Conservation (phyloP, 2,113 vertebrate species). For the Callocephalon fimbriatum region DNA sequence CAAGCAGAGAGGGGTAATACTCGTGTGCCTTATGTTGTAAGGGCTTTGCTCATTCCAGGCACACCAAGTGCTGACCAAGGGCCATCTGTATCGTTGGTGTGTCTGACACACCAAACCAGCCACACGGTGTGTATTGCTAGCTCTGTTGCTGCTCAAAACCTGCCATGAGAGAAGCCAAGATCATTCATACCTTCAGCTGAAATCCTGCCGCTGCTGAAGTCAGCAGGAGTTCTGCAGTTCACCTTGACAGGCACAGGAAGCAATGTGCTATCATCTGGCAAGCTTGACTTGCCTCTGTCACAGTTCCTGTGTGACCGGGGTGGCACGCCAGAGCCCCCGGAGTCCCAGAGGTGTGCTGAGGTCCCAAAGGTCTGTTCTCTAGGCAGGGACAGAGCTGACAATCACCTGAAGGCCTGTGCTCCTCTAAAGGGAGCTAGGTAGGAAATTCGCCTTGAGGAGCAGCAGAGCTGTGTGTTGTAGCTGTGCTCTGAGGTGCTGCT, state of each 20-base stretch:
- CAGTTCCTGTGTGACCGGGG: neutral
- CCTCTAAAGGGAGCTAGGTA: neutral
- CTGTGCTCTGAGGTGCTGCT: neutral
- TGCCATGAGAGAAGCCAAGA: neutral
- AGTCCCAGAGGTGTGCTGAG: neutral
- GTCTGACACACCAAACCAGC: neutral
- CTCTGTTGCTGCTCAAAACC: neutral
- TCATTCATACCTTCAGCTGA: rapidly evolving
- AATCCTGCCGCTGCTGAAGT: neutral
- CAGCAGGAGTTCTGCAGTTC: neutral
- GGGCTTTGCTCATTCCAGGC: neutral
- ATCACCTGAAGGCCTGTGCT: neutral
- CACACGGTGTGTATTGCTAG: rapidly evolving
- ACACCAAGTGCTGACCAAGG: neutral
- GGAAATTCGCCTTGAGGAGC: neutral
- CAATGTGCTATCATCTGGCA: neutral
- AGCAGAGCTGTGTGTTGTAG: neutral
- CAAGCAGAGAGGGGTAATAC: neutral
- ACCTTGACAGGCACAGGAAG: neutral
- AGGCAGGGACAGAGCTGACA: neutral
- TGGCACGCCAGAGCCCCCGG: too few relatives aligned
- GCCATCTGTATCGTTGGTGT: too few relatives aligned
- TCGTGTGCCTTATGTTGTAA: neutral
- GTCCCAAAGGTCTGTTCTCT: neutral
- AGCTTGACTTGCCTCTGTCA: neutral